Base-by-base conservation (phyloP, 2,113 vertebrate genomes). In the Epinephelus moara region DNA sequence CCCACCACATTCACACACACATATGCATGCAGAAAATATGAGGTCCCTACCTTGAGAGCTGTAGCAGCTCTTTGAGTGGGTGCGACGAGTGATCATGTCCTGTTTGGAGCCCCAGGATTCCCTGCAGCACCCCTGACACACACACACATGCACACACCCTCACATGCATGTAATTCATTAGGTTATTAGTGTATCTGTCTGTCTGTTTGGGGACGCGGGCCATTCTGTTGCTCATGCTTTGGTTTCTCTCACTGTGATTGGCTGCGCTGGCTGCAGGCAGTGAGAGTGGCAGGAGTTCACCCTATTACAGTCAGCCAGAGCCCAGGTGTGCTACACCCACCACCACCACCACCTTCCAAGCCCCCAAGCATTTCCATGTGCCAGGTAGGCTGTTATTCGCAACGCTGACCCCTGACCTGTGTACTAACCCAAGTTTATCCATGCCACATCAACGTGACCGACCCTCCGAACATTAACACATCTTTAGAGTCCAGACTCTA, bases 321-420 rank as follows among this genome's bases (percentile, higher is more conserved):
- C 95, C 97, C 95, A 96, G 96, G 94, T 96, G 96, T 93, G 95
- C 95, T 90, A 97, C 96, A 92, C 96, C 97, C 75, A 96, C 96
- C 85, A 96, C 96, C 76, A 73, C 96, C 77, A 69, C 78, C 95
- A 94, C 95, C 94, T 96, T 96, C 94, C 97, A 97, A 94, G 96
- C 95, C 33, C 97, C 97, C 94, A 98, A 96, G 95, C 98, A 99
- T 96, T 99, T 99, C 95, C 98, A 99, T 95, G 95, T 99, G 93
- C 98, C 98, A 98, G 98, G 98, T 99, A 98, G 96, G 97, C 93
- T 27, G 87, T 72, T 50, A 81, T 88, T 21, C 79, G 60, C 68
- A 68, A 40, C 71, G 57, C 70, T 55, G 25, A 75, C 70, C 56
- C 23, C 37, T 42, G 33, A 76, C 67, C 59, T 68, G 23, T 64